Base-by-base conservation (phyloP, 2,113 vertebrate genomes). In the Athene noctua region DNA sequence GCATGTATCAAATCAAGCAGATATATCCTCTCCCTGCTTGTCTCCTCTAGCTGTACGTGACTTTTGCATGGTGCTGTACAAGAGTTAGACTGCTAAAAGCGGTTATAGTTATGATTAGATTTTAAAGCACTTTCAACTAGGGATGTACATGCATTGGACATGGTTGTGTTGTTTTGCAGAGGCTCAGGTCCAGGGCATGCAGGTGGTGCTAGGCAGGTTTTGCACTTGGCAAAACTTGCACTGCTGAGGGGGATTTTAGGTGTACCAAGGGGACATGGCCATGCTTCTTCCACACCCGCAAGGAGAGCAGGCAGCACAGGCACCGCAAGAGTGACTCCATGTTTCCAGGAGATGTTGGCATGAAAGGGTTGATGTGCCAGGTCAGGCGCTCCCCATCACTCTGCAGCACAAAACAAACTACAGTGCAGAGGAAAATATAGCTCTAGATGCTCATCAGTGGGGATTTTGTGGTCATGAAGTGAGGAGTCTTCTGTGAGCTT, bases 1-100 rank as follows among this genome's bases (percentile, higher is more conserved):
- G 99, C 99, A 98, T 5, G 97, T 86, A 95, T 95, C 71, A 75
- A 86, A 68, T 59, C 67, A 21, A 72, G 79, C 51, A 88, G 42
- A 90, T 78, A 3, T 3, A 47, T 23, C 42, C 44, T 59, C 36
- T 73, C 40, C 40, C 73, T 72, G 62, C 58, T 71, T 86, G 40
- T 68, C 67, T 88, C 34, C 61, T 88, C 42, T 85, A 65, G 82
- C 57, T 70, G 34, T 51, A 52, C 52, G 11, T 79, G 58, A 62
- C 29, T 22, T 83, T 90, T 78, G 27, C 4, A 2, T 66, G 61
- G n/a, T 86, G 59, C 49, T 58, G 1, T 26, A 30, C 46, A 59
- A 90, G 57, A 87, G 22, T 58, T 86, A 46, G 40, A 29, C 38
- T 87, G 72, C 54, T 86, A 51, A 17, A 78, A 79, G 36, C 59